These are phyloP conservation scores for Onychorhynchus coronatus DNA, from an alignment of 2,113 vertebrate species.

Conservation along the genomic window DNA sequence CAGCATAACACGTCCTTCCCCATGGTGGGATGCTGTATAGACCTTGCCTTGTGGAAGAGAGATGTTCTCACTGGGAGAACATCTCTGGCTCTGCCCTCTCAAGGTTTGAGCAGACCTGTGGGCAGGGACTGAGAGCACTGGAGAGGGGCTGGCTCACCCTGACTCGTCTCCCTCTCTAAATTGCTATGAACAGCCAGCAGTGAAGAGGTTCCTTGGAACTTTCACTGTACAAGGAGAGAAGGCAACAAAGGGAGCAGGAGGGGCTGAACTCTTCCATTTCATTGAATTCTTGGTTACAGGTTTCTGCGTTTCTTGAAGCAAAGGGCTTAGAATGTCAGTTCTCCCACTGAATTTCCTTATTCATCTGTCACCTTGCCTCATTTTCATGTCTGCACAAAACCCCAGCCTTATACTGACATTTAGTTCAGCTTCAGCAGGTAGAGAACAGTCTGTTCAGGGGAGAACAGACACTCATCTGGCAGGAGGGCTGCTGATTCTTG, in stretches of 20 bases:
- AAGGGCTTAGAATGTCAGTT: slow-evolving; percentile 25
- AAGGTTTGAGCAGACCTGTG: neutral
- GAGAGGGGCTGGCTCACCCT: neutral
- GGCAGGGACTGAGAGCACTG: neutral
- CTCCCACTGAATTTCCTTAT: neutral
- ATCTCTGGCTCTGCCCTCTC: neutral
- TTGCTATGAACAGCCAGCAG: neutral
- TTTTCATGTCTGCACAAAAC: slow-evolving; percentile 38
- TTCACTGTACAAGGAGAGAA: neutral
- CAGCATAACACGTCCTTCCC: neutral
- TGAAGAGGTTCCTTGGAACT: neutral
- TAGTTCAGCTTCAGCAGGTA: slow-evolving; percentile 1
- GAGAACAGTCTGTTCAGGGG: neutral
- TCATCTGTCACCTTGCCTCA: slow-evolving; percentile 27
- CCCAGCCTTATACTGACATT: neutral
- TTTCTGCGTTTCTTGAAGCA: slow-evolving; percentile 11
- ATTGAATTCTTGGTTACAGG: neutral
- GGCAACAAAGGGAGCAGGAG: neutral
- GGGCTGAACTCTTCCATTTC: neutral
- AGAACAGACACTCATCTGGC: neutral
- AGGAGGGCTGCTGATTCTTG: neutral
- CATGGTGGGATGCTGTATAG: neutral
- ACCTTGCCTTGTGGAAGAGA: neutral
- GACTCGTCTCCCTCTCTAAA: neutral
- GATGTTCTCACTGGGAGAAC: neutral